Evolutionary conservation across 2,888 invertebrate genomes (phyloP), one percentile per base, ranked within the genome.

Genomic region (Mythimna pallens): DNA sequence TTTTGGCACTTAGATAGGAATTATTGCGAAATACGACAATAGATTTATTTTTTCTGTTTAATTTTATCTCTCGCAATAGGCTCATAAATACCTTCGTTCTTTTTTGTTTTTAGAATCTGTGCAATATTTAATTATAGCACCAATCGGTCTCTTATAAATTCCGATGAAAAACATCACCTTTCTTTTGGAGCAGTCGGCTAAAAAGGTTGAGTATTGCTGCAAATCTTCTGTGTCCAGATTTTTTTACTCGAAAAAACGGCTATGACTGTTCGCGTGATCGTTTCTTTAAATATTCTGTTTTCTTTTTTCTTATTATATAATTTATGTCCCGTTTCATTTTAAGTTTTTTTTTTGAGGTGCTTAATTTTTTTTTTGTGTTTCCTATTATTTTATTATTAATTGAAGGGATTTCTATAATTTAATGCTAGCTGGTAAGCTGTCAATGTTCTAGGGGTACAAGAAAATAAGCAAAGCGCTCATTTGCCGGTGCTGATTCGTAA

Each of bases 231-330:
- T 69, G 50, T 14, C 50, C 54, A 66, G 22, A 66, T 20, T 47
- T 55, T 12, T 47, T 17, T 47, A 47, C 47, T 47, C 17, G 17
- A 20, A 47, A n/a, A 17, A 73, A 78, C 64, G 74, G 76, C 62
- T 80, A 68, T 67, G 74, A 77, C 65, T 65, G 69, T 77, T 70
- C 71, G 59, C 71, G 82, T 82, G 71, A 71, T 79, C 70, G 74
- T 73, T 75, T 52, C 17, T 72, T 80, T 69, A n/a, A 66, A 57
- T 55, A 25, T 43, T 47, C 5, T 25, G 10, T 47, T 61, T 1
- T 25, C 0, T 34, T 10, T 36, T 61, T 43, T n/a, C n/a, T 61
- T 34, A 20, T 61, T 34, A 14, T 52, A 4, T 25, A 7, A 17
- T n/a, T 52, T 17, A 36, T 59, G 1, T 57, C 43, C 47, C 2